Evolutionary conservation across 2,797 vertebrate genomes (phyloP).

Genomic region (Myotis findleyi): DNA sequence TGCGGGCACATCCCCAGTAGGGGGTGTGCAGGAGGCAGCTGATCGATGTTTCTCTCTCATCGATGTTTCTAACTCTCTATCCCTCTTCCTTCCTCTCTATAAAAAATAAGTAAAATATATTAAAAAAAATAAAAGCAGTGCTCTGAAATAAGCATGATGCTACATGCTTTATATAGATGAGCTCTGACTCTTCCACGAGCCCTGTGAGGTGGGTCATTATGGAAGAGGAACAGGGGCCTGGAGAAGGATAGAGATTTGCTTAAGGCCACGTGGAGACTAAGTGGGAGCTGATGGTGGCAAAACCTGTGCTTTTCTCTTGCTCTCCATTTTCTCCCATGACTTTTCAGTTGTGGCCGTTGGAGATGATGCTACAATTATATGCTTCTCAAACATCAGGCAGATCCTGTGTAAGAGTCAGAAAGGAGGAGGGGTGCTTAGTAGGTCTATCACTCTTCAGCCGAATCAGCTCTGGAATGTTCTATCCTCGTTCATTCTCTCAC

Average conservation of each 20-base stretch:
- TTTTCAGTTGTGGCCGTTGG: background rate
- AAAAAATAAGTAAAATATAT: too few relatives aligned
- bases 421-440: background rate
- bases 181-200: background rate
- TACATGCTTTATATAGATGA: background rate
- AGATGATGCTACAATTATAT: background rate
- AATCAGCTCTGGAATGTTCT: background rate
- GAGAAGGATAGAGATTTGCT: background rate
- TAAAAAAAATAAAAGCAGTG: background rate
- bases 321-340: accelerated
- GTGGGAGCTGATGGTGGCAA: background rate
- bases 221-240: too few relatives aligned
- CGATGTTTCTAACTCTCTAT: too few relatives aligned
- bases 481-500: background rate
- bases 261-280: accelerated
- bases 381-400: background rate
- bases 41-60: too few relatives aligned
- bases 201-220: background rate
- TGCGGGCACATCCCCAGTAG: too few relatives aligned
- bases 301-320: background rate
- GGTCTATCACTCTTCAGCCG: background rate
- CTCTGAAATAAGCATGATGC: background rate
- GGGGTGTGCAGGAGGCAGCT: too few relatives aligned
- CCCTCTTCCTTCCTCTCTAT: too few relatives aligned
- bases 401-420: accelerated